Conservation (phyloP, 2,113 vertebrate species). For the Steatornis caripensis region DNA sequence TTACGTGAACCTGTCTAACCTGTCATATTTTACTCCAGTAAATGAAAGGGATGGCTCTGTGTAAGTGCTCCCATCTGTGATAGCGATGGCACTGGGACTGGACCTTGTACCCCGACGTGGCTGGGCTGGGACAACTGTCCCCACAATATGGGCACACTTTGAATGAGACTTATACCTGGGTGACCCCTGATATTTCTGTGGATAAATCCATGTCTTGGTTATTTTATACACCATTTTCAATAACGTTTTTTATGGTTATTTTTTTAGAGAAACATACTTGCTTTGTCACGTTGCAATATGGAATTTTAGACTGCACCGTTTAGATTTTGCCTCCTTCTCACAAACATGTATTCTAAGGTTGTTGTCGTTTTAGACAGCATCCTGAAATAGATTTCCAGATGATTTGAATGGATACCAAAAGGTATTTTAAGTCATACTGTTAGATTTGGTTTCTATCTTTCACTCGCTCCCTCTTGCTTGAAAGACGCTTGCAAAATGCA, state of each 20-base stretch:
- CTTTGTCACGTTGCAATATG: background rate
- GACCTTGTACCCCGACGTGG: background rate
- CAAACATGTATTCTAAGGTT: background rate
- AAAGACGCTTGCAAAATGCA: constrained; percentile 27
- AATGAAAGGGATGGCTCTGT: background rate
- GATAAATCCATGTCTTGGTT: background rate
- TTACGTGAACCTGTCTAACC: background rate
- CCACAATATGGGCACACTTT: background rate
- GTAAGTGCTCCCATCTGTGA: background rate
- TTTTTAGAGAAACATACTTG: background rate
- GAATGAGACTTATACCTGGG: background rate
- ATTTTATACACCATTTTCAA: background rate
- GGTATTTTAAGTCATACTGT: constrained; percentile 8
- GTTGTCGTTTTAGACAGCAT: background rate
- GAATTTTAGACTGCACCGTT: background rate
- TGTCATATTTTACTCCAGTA: background rate
- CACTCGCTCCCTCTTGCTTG: background rate
- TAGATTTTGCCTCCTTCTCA: background rate
- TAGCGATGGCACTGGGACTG: background rate
- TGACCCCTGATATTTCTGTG: background rate
- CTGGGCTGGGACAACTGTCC: background rate
- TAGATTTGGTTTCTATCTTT: background rate
- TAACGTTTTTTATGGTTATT: background rate
- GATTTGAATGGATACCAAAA: constrained; percentile 3
- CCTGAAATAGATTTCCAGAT: constrained; percentile 12